Conservation (phyloP, 2,888 invertebrate genomes). For the Stenodera caucasica region DNA sequence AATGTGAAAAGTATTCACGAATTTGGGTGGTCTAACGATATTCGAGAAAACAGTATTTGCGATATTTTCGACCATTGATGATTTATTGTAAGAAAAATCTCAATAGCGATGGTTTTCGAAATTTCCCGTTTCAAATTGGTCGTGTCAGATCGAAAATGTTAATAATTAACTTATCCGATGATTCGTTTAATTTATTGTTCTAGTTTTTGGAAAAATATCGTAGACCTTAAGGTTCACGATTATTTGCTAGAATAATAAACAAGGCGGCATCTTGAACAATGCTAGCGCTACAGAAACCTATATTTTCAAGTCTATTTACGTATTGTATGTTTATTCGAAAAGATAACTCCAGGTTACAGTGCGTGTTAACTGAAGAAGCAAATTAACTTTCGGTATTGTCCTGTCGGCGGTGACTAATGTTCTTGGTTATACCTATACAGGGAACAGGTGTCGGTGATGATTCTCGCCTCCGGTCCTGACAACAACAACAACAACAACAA, state of each 20-base stretch:
- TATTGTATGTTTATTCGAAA: slow-evolving; percentile 41
- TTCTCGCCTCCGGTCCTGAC: slow-evolving; percentile 38
- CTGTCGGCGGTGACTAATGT: slow-evolving; percentile 51
- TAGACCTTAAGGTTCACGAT: not conserved
- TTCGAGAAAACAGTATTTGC: no score
- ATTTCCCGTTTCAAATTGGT: no score
- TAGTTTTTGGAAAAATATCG: slow-evolving; percentile 18
- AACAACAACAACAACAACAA: slow-evolving; percentile 9
- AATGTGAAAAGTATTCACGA: not conserved
- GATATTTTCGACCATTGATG: no score
- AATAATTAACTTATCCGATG: slow-evolving; percentile 28
- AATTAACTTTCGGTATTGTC: slow-evolving; percentile 53
- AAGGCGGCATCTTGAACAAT: slow-evolving; percentile 30
- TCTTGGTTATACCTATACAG: slow-evolving; percentile 31
- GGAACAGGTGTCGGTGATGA: slow-evolving; percentile 46
- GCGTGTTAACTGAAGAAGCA: slow-evolving; percentile 51
- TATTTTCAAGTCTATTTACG: slow-evolving; percentile 39
- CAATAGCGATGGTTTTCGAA: no score
- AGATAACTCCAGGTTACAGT: slow-evolving; percentile 36
- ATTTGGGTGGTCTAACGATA: slow-evolving; percentile 6
- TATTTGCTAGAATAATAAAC: slow-evolving; percentile 29
- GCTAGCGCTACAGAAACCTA: slow-evolving; percentile 34
- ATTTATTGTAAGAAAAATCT: no score
- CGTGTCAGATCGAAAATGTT: slow-evolving; percentile 19
- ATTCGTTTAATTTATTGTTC: slow-evolving; percentile 21